A percentile compares a stretch with the other conserved stretches of the same genome.
phyloP scores from a whole-genome alignment of 2,797 vertebrate species.

The Sebastes minor region DNA sequence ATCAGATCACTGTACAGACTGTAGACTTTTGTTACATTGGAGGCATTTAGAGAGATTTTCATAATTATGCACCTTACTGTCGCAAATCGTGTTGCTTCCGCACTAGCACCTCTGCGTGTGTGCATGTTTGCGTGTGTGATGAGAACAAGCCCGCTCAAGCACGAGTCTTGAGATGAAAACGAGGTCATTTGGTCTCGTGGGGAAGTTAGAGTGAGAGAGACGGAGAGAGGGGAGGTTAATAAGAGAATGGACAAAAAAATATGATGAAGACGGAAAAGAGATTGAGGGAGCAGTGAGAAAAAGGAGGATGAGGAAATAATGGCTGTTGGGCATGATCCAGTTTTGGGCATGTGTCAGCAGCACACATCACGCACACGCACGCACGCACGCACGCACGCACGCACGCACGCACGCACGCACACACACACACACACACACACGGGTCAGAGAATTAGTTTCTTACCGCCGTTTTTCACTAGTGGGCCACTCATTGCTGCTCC shows the following conservation, averaged over 20 bases:
- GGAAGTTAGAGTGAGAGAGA: constrained; percentile 47
- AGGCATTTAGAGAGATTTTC: neutral
- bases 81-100: neutral
- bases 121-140: constrained; percentile 13
- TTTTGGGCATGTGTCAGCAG: constrained; percentile 6
- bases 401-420: neutral
- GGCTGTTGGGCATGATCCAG: constrained; percentile 8
- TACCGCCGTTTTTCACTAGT: neutral
- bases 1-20: neutral
- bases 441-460: constrained; percentile 10
- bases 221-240: constrained; percentile 31
- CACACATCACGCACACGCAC: neutral
- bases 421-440: neutral
- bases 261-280: constrained; percentile 4
- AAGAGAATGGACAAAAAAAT: constrained; percentile 18
- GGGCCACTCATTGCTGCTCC: neutral
- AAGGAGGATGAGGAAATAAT: constrained; percentile 8
- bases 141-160: constrained; percentile 26
- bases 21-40: neutral
- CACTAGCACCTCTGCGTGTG: neutral
- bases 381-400: neutral
- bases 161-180: constrained; percentile 50
- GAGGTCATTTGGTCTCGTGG: constrained; percentile 53
- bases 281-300: neutral
- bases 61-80: neutral